Conservation (phyloP, 2,113 vertebrate genomes). For the Tachycineta bicolor region DNA sequence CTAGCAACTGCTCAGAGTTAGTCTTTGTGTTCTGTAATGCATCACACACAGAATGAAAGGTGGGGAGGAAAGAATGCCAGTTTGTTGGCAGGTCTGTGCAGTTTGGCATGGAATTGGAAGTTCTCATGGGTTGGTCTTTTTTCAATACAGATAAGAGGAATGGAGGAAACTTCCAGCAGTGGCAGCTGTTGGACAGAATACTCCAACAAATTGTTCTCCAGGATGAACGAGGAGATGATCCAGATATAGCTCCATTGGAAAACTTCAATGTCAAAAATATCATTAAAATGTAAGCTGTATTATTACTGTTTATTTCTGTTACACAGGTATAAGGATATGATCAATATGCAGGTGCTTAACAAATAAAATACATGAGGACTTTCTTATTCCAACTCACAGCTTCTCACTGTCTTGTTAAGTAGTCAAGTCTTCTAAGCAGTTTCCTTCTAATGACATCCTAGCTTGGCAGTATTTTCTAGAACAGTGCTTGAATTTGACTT, state of each 20-base stretch:
- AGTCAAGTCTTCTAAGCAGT: not conserved
- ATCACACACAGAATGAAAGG: not conserved
- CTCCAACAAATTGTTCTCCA: conserved; percentile 97
- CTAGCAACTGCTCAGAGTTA: not conserved
- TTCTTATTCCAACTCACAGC: not conserved
- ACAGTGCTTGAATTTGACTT: not conserved
- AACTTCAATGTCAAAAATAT: conserved; percentile 98
- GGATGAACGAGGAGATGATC: conserved; percentile 92
- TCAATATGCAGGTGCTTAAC: not conserved
- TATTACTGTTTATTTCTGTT: not conserved
- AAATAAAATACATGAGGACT: not conserved
- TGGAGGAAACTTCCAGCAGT: conserved; percentile 88
- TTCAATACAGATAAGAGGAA: conserved; percentile 86
- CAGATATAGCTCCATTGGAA: conserved; percentile 88
- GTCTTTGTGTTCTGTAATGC: not conserved
- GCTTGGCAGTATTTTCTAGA: not conserved
- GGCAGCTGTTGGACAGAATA: conserved; percentile 95
- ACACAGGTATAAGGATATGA: not conserved
- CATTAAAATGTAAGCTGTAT: conserved; percentile 89
- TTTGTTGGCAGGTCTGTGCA: not conserved
- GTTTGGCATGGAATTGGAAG: not conserved
- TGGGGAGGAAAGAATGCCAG: not conserved
- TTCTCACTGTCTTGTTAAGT: not conserved
- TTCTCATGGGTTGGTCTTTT: not conserved
- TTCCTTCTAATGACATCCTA: not conserved